Conservation (phyloP, 2,888 invertebrate genomes). For the Polydrusus pterygomalis region DNA sequence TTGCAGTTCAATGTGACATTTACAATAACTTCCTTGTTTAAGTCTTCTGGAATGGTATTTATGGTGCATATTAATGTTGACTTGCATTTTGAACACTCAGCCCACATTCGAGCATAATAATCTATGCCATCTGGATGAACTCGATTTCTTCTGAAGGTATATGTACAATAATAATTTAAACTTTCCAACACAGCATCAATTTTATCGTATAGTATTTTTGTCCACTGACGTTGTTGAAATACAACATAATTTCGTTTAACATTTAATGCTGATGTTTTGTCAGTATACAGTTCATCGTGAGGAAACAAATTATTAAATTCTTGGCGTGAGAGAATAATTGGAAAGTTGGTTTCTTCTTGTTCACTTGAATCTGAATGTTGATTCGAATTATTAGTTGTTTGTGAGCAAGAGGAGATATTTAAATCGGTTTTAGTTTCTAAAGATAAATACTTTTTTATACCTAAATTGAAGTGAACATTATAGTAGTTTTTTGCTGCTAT, state of each 20-base stretch:
- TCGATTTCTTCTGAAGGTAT: constrained; percentile 8
- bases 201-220: constrained; percentile 6
- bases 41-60: too few species aligned
- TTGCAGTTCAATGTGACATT: neutral
- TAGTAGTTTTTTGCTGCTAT: too few species aligned
- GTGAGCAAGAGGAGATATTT: too few species aligned
- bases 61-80: neutral
- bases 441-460: too few species aligned
- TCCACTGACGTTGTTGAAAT: constrained; percentile 3
- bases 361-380: too few species aligned
- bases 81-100: neutral
- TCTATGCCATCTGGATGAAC: neutral
- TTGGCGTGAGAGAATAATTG: too few species aligned
- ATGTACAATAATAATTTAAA: neutral
- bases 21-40: neutral
- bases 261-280: neutral
- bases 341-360: too few species aligned
- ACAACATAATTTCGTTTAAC: neutral
- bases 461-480: too few species aligned
- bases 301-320: constrained; percentile 12
- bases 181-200: constrained; percentile 10
- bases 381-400: too few species aligned
- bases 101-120: neutral
- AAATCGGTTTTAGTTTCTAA: too few species aligned
- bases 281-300: neutral